Conservation (phyloP, 2,888 invertebrate genomes). For the Bimastos eiseni region DNA sequence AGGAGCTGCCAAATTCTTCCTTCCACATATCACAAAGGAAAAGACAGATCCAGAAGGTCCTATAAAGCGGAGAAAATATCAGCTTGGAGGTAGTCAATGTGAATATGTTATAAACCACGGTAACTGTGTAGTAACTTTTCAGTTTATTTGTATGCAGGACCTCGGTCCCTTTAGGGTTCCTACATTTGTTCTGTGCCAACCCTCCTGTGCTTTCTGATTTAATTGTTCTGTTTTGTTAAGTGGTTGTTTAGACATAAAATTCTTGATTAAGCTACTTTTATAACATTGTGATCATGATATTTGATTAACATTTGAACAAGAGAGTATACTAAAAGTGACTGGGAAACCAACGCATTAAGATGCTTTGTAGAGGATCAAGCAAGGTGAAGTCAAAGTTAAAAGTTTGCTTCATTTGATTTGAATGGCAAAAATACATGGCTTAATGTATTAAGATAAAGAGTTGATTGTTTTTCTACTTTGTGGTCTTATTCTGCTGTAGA, state of each 20-base stretch:
- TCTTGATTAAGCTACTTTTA: neutral
- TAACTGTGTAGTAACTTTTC: too few species aligned
- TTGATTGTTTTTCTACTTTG: neutral
- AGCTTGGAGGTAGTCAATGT: neutral
- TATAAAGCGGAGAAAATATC: conserved; percentile 2
- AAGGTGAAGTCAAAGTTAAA: neutral
- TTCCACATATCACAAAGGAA: conserved; percentile 59
- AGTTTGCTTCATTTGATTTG: neutral
- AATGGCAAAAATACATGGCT: neutral
- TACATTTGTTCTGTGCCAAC: too few species aligned
- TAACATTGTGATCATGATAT: neutral
- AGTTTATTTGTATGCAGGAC: too few species aligned
- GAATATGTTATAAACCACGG: too few species aligned
- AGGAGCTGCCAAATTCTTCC: conserved; percentile 91
- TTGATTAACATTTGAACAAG: too few species aligned
- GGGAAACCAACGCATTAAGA: too few species aligned
- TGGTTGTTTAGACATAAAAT: too few species aligned
- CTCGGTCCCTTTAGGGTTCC: too few species aligned
- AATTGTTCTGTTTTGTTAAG: too few species aligned
- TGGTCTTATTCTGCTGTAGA: conserved; percentile 25
- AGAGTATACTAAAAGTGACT: too few species aligned
- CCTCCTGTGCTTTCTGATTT: too few species aligned
- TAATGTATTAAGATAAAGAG: neutral
- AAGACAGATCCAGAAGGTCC: conserved; percentile 43
- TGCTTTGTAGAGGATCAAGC: neutral